These are phyloP conservation scores for Mobula birostris DNA, from an alignment of 2,113 vertebrate species.

Conservation along the genomic window DNA sequence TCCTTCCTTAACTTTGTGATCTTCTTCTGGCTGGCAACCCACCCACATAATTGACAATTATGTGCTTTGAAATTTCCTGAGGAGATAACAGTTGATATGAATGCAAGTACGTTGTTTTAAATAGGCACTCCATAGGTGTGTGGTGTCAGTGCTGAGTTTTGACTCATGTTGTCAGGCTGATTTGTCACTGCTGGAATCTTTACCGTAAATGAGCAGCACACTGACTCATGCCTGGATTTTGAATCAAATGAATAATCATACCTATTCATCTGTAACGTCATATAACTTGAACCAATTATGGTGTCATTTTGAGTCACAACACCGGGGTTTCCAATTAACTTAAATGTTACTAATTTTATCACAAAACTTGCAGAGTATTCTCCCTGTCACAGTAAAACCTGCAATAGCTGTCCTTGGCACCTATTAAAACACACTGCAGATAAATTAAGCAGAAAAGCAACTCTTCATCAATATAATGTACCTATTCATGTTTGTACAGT, in stretches of 20 bases:
- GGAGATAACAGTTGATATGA: neutral
- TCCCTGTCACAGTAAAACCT: neutral
- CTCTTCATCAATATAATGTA: neutral
- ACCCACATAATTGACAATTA: neutral
- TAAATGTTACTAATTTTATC: neutral
- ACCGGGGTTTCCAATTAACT: neutral
- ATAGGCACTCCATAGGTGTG: neutral
- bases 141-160: neutral
- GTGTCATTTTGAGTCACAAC: neutral
- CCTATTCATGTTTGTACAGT: neutral
- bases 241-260: neutral
- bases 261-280: neutral
- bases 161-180: neutral
- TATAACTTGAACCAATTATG: neutral
- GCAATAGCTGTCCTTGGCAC: neutral
- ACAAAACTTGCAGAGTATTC: neutral
- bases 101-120: neutral
- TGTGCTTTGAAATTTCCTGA: neutral
- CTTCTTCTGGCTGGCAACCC: neutral
- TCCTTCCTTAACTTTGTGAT: neutral
- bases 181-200: neutral
- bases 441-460: neutral
- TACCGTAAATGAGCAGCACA: neutral
- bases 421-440: neutral
- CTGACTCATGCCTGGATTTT: neutral